Base-by-base conservation (phyloP, 2,888 invertebrate species). In the Blastobasis lacticolella region DNA sequence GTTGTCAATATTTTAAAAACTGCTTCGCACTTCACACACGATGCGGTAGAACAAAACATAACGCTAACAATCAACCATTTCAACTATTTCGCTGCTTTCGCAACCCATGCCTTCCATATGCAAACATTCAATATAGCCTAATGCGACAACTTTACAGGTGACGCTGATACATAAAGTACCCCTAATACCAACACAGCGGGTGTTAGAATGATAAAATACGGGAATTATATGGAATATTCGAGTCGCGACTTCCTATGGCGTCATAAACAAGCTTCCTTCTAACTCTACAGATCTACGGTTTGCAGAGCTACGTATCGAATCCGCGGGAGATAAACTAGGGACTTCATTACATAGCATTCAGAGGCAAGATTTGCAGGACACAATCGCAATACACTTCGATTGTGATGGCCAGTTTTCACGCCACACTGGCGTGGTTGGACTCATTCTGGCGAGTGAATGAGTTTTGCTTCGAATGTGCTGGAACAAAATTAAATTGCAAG, bases 291-390 rank as follows among this genome's bases (percentile, higher is more conserved):
- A 10, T 10, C n/a, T 43, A 10, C 4, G 9, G 43, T 42, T n/a
- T 8, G n/a, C 3, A 23, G 23, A 23, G 23, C 23, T 23, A 23
- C 49, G 9, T n/a, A 37, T 45, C 49, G 49, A 53, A 47, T 53
- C 38, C 43, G 42, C 10, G 36, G 37, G 42, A 40, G 51, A 54
- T 54, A 49, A 54, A 54, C 46, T 54, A 38, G 38, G n/a, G 44
- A 46, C 57, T 63, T 69, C 66, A 61, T 69, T 69, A 67, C 57
- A 54, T 49, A 48, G 62, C 57, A 68, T 67, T 68, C 63, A 67
- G 45, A 42, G 49, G 49, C n/a, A 49, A 57, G 56, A 58, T 62
- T 61, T 57, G 49, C 53, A 49, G 50, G 23, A 44, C 43, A 36
- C 46, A 46, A 10, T 43, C 10, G 53, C 41, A 51, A 48, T 51